Evolutionary conservation across 1,140 invertebrate genomes (phyloP), one percentile per base, ranked within the genome.

Genomic region (Aphis craccivora): DNA sequence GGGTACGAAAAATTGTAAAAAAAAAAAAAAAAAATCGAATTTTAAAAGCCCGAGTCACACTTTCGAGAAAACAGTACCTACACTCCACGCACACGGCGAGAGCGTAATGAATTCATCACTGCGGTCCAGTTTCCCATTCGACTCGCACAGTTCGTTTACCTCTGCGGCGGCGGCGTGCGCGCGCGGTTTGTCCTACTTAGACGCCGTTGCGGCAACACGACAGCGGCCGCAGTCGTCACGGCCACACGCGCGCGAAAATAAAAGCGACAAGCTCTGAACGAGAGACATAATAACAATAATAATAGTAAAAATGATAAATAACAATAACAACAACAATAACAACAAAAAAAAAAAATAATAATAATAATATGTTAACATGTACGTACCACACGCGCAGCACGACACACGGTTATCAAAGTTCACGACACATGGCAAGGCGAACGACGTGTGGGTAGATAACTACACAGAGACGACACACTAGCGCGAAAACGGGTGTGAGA

Each of bases 131-230:
- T 90, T 60, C 43, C 89, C 37, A 53, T 67, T 60, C 89, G 53
- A 90, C 89, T 55, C 91, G n/a, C 81, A 86, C 91, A 93, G 91
- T 93, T 93, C 91, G 30, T 93, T 93, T 93, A 93, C 91, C 91
- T 93, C 91, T 43, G 91, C 60, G 43, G 37, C n/a, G 67, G 40
- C 60, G 90, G 37, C 60, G 91, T 83, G 67, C 81, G 91, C 81
- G 81, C 81, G 90, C 45, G 81, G 90, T 53, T 60, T 91, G 93
- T 91, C 94, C 91, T 91, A 89, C 60, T 92, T 91, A 87, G 45
- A 51, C 43, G 60, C 51, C 89, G 76, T 86, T 67, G 55, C 93
- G 43, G 90, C 86, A 60, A 51, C 83, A 51, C 83, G 67, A 84
- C 87, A 84, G 81, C 92, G 84, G 14, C n/a, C 67, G 60, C 76